Percentiles rank a stretch among this genome's conserved stretches.
phyloP scores from a whole-genome alignment of 1,140 invertebrate species.

The Ylistrum balloti region DNA sequence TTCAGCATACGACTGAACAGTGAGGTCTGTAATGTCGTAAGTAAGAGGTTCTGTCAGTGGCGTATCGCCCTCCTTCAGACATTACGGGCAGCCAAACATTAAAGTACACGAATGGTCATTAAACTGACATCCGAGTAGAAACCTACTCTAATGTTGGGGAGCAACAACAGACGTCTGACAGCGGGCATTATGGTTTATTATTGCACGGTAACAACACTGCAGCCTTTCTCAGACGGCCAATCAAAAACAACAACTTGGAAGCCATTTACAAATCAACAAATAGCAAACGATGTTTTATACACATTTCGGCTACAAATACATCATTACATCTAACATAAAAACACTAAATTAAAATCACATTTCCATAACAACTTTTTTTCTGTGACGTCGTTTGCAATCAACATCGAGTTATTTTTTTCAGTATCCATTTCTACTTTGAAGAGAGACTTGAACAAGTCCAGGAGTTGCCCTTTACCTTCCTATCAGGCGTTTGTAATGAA shows the following conservation, averaged over 20 bases:
- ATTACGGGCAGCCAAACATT: not conserved
- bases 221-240: not conserved
- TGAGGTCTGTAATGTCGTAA: not conserved
- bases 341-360: constrained; percentile 30
- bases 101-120: constrained; percentile 19
- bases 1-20: not conserved
- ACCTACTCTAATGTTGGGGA: constrained; percentile 24
- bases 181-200: not conserved
- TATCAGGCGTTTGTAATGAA: not conserved
- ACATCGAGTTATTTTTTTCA: not conserved
- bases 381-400: not conserved
- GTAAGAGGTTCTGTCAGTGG: constrained; percentile 6
- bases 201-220: constrained; percentile 21
- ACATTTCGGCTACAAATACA: not conserved
- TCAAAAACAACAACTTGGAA: not conserved
- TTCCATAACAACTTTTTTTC: not conserved
- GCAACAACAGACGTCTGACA: not conserved
- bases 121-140: not conserved
- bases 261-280: constrained; percentile 1
- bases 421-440: not conserved
- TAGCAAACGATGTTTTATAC: not conserved
- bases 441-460: not conserved
- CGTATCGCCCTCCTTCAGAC: not conserved
- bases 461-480: not conserved
- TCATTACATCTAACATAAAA: not conserved